Evolutionary conservation across 2,797 vertebrate genomes (phyloP).

Genomic region (Cebuella pygmaea): DNA sequence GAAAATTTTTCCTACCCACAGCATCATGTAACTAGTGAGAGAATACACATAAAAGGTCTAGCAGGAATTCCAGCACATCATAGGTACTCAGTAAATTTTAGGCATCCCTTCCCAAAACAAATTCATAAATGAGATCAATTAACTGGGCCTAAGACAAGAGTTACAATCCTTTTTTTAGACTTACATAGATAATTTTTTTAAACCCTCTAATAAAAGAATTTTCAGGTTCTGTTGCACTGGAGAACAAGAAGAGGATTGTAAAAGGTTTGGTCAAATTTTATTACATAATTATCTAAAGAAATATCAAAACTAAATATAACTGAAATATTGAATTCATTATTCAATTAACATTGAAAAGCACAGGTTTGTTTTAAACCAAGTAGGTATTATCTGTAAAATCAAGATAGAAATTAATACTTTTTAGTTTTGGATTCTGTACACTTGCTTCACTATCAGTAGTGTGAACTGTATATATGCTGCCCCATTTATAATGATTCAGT

Average conservation of each 20-base stretch:
- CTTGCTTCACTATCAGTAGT: neutral
- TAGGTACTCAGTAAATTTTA: neutral
- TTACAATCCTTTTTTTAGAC: neutral
- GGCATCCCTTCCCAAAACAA: neutral
- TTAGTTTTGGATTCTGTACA: neutral
- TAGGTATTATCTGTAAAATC: neutral
- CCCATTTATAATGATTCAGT: neutral
- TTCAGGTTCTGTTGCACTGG: neutral
- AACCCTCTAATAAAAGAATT: neutral
- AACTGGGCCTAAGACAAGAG: neutral
- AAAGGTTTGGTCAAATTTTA: constrained; percentile 22
- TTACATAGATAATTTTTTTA: neutral
- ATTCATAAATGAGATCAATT: neutral
- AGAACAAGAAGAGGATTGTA: neutral
- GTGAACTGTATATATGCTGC: neutral
- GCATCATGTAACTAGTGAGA: neutral
- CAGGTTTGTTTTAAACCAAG: constrained; percentile 26
- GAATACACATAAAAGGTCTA: neutral
- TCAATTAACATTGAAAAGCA: neutral
- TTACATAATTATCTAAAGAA: constrained; percentile 35
- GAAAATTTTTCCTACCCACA: neutral
- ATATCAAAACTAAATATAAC: constrained; percentile 1
- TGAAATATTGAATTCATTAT: too few relatives aligned
- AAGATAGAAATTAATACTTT: constrained; percentile 21
- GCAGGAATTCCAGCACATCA: neutral